A percentile compares a stretch with the other conserved stretches of the same genome.
Evolutionary conservation across 2,888 invertebrate genomes (phyloP).

Genomic region (Pseudoips prasinana): DNA sequence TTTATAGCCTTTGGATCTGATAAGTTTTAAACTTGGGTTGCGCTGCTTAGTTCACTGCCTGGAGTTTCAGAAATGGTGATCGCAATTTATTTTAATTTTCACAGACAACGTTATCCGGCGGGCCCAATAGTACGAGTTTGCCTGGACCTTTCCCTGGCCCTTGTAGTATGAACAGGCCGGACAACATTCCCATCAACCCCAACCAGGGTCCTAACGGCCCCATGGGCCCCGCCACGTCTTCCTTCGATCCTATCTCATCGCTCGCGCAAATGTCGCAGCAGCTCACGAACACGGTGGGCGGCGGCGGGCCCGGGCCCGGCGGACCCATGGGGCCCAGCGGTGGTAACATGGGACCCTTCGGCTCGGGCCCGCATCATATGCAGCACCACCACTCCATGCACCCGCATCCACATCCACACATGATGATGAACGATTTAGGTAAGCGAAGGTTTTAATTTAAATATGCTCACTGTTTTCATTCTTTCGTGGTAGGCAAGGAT

Average conservation of each 20-base stretch:
- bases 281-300: constrained; percentile 88
- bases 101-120: constrained; percentile 73
- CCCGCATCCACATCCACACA: constrained; percentile 73
- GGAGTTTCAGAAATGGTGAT: too few species aligned
- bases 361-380: constrained; percentile 69
- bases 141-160: constrained; percentile 79
- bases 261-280: constrained; percentile 97
- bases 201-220: constrained; percentile 80
- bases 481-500: not conserved
- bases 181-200: constrained; percentile 74
- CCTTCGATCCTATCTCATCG: constrained; percentile 96
- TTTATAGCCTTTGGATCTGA: too few species aligned
- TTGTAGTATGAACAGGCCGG: constrained; percentile 74
- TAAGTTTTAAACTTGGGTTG: too few species aligned
- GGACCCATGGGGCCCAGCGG: constrained; percentile 65
- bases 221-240: constrained; percentile 77
- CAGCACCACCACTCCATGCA: constrained; percentile 75
- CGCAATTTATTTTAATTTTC: too few species aligned
- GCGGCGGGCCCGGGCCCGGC: constrained; percentile 59
- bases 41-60: too few species aligned
- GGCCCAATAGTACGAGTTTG: constrained; percentile 72
- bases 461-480: not conserved
- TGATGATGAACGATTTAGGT: constrained; percentile 81
- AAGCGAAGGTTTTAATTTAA: constrained; percentile 15
- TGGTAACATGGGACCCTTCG: constrained; percentile 65